Evolutionary conservation across 2,797 vertebrate species (phyloP).

Genomic region (Enteromius trimaculatus): DNA sequence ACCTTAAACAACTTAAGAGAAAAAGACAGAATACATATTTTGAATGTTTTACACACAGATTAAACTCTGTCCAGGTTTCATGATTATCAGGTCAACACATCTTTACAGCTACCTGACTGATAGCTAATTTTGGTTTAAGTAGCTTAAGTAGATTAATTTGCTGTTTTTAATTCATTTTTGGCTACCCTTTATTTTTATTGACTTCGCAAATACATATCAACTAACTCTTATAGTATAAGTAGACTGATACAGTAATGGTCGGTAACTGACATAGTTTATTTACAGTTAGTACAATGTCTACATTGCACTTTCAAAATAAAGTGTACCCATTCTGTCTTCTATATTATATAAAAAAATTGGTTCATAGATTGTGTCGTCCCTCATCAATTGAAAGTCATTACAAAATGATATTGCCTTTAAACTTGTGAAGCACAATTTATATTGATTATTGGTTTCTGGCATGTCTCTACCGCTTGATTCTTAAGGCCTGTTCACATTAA

Average conservation of each 20-base stretch:
- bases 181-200: too few relatives aligned
- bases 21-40: background rate
- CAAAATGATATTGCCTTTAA: background rate
- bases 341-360: background rate
- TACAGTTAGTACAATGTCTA: background rate
- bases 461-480: background rate
- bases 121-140: background rate
- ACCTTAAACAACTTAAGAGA: background rate
- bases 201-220: too few relatives aligned
- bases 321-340: background rate
- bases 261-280: background rate
- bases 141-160: background rate
- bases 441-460: slow-evolving; percentile 41
- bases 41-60: background rate
- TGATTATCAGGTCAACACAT: background rate
- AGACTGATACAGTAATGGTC: background rate
- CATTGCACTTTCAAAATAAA: background rate
- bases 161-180: background rate
- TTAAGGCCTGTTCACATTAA: background rate
- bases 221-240: background rate
- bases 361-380: background rate
- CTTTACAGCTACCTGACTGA: background rate
- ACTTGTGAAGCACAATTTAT: background rate
- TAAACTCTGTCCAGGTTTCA: background rate
- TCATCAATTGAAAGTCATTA: background rate